phyloP scores from a whole-genome alignment of 2,797 vertebrate species.

The Pelochelys cantorii region DNA sequence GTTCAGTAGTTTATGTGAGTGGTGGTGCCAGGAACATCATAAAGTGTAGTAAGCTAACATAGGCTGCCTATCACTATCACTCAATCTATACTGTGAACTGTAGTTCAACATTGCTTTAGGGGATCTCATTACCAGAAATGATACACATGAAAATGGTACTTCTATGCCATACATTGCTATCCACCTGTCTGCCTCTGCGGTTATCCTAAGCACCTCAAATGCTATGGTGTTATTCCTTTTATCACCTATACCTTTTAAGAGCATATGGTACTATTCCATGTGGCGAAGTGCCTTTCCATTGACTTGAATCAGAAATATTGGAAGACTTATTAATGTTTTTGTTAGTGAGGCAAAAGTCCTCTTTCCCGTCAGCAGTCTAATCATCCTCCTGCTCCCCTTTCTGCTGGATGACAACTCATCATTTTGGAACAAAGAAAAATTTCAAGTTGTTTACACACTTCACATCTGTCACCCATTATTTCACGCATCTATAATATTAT shows the following conservation, averaged over 20 bases:
- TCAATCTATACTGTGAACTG: background rate
- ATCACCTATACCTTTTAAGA: constrained; percentile 14
- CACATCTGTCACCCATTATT: background rate
- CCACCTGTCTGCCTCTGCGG: background rate
- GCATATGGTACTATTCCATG: background rate
- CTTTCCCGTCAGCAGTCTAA: background rate
- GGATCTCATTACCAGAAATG: background rate
- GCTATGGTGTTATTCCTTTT: background rate
- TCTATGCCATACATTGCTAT: background rate
- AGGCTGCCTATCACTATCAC: background rate
- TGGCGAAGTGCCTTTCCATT: background rate
- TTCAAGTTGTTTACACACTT: background rate
- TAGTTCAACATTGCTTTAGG: background rate
- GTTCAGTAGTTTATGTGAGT: background rate
- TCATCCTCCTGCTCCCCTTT: background rate
- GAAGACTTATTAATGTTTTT: background rate
- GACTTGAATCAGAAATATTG: background rate
- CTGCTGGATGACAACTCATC: background rate
- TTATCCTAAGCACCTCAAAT: background rate
- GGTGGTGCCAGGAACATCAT: background rate
- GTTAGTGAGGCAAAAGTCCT: background rate
- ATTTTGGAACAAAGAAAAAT: background rate
- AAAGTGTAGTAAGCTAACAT: background rate
- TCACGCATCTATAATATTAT: background rate
- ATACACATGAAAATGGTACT: background rate